phyloP scores from a whole-genome alignment of 2,113 vertebrate genomes.

The Rallus limicola region DNA sequence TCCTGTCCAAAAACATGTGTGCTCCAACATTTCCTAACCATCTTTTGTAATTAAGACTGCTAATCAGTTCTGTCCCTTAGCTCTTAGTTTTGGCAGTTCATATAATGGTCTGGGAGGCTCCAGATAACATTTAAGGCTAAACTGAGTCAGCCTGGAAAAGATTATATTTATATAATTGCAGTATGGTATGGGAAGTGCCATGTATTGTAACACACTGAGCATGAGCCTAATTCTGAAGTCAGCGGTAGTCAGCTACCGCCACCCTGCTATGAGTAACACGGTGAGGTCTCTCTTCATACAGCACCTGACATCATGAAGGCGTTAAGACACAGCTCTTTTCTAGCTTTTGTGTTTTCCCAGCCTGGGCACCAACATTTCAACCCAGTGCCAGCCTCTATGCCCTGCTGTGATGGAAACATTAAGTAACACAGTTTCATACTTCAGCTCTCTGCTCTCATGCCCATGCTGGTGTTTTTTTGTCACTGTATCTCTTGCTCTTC shows the following conservation, averaged over 20 bases:
- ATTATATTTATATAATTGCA: conserved; percentile 42
- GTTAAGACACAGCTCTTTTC: not conserved
- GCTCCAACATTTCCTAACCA: not conserved
- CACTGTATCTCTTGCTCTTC: not conserved
- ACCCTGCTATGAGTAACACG: conserved; percentile 29
- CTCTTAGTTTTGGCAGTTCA: not conserved
- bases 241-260: conserved; percentile 20
- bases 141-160: conserved; percentile 51
- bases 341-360: not conserved
- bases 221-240: conserved; percentile 20
- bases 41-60: not conserved
- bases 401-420: not conserved
- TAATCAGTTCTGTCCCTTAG: conserved; percentile 1
- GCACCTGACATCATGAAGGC: not conserved
- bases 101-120: conserved; percentile 40
- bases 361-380: not conserved
- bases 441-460: not conserved
- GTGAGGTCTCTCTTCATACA: not conserved
- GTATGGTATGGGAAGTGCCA: conserved; percentile 31
- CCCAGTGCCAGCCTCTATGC: not conserved
- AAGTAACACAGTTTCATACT: not conserved
- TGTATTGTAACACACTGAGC: not conserved
- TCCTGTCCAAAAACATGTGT: not conserved
- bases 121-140: conserved; percentile 57
- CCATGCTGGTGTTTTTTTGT: not conserved